phyloP scores from a whole-genome alignment of 1,140 invertebrate species.

The Idris sp. region DNA sequence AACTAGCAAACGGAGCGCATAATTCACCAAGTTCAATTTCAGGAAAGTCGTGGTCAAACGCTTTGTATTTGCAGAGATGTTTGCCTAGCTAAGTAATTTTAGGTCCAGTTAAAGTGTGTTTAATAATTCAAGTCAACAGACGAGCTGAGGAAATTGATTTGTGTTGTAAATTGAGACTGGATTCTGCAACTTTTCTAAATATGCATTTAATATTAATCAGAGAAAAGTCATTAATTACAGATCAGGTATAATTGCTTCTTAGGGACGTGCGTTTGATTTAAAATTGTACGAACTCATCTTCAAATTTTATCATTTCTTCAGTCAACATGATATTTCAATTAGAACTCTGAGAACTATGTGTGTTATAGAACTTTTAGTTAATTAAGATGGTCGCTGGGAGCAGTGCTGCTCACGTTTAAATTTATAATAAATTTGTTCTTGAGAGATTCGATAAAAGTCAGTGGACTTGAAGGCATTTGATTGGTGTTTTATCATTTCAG shows the following conservation, averaged over 20 bases:
- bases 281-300: constrained; percentile 8
- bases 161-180: too few species aligned
- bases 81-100: constrained; percentile 32
- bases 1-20: constrained; percentile 46
- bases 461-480: neutral
- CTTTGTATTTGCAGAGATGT: constrained; percentile 41
- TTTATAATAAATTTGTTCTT: neutral
- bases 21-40: constrained; percentile 58
- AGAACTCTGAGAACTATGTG: constrained; percentile 1
- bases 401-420: neutral
- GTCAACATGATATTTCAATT: constrained; percentile 21
- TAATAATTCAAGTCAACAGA: constrained; percentile 19
- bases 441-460: neutral
- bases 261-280: neutral
- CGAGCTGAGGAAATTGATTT: neutral
- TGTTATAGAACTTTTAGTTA: constrained; percentile 16
- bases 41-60: constrained; percentile 50
- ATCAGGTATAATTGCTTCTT: neutral
- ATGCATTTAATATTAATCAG: too few species aligned
- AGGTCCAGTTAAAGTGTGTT: constrained; percentile 5
- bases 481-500: constrained; percentile 1
- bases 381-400: constrained; percentile 18
- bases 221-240: constrained; percentile 9
- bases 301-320: constrained; percentile 11
- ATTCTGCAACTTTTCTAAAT: too few species aligned